Percentiles rank a stretch among this genome's conserved stretches.
phyloP scores from a whole-genome alignment of 1,140 invertebrate genomes.

The Ctenoplectra terminalis region DNA sequence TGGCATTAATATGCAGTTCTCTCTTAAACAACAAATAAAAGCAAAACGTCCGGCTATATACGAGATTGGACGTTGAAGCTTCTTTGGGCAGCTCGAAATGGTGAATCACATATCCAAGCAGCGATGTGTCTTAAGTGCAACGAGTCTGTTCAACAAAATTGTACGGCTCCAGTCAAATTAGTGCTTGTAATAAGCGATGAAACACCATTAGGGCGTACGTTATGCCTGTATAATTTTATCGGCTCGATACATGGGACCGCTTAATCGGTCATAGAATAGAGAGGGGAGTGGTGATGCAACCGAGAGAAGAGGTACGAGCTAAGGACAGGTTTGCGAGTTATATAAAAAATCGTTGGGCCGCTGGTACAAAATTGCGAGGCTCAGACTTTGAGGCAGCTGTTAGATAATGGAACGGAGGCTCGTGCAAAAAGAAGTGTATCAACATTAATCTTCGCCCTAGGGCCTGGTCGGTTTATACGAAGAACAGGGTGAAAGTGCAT shows the following conservation, averaged over 20 bases:
- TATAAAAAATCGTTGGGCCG: background rate
- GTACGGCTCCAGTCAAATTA: conserved; percentile 26
- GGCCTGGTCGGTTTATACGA: background rate
- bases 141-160: conserved; percentile 12
- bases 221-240: conserved; percentile 41
- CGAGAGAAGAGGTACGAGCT: background rate
- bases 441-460: conserved; percentile 21
- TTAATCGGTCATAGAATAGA: conserved; percentile 43
- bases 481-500: conserved; percentile 10
- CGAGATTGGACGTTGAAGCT: background rate
- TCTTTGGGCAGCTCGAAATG: background rate
- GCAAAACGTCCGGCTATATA: background rate
- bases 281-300: background rate
- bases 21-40: background rate
- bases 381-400: conserved; percentile 14
- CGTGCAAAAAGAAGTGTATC: conserved; percentile 1
- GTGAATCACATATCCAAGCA: background rate
- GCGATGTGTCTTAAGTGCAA: background rate
- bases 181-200: conserved; percentile 40
- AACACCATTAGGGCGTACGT: conserved; percentile 40
- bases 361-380: conserved; percentile 23
- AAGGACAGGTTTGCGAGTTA: conserved; percentile 36
- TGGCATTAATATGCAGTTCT: background rate
- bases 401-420: conserved; percentile 29
- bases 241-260: conserved; percentile 36